Evolutionary conservation across 2,113 vertebrate genomes (phyloP), one percentile per base, ranked within the genome.

Genomic region (Erythrolamprus reginae): DNA sequence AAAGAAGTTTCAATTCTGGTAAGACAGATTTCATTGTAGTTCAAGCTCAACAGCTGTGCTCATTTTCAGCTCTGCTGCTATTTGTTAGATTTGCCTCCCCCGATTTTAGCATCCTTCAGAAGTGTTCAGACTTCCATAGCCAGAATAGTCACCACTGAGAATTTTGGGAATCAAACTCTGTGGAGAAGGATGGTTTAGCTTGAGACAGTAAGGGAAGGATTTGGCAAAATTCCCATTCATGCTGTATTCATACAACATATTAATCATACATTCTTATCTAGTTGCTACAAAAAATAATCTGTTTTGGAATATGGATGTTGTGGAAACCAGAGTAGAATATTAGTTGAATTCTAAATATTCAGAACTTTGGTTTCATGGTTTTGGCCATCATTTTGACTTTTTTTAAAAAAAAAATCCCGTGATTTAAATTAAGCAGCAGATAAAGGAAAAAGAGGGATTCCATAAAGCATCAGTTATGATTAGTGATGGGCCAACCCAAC

Each of bases 391-490:
- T 70, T 33, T 70, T 77, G 65, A 17, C 33, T 77, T 38, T 21
- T 65, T 77, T n/a, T n/a, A n/a, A n/a, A n/a, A n/a, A n/a, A n/a
- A 19, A 1, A 65, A 13, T 17, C 65, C 33, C n/a, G n/a, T 38
- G 15, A 15, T 87, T 95, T 95, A 92, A 93, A 93, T 94, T 92
- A 89, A 91, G 91, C 95, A 94, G 48, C 95, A 94, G 93, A 94
- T 93, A 95, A 95, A 94, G 92, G 93, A 95, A 91, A 48, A 89
- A 94, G 90, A 95, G 84, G 92, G 93, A 93, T 94, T 93, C 90
- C 38, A 86, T 90, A 47, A 84, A 92, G 92, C 92, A 90, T 90
- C 89, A 91, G 90, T 28, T 77, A 89, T 56, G n/a, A n/a, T n/a
- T n/a, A n/a, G n/a, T n/a, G n/a, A n/a, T n/a, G n/a, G n/a, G n/a